Conservation (phyloP, 1,140 invertebrate species). For the Colletes latitarsis region DNA sequence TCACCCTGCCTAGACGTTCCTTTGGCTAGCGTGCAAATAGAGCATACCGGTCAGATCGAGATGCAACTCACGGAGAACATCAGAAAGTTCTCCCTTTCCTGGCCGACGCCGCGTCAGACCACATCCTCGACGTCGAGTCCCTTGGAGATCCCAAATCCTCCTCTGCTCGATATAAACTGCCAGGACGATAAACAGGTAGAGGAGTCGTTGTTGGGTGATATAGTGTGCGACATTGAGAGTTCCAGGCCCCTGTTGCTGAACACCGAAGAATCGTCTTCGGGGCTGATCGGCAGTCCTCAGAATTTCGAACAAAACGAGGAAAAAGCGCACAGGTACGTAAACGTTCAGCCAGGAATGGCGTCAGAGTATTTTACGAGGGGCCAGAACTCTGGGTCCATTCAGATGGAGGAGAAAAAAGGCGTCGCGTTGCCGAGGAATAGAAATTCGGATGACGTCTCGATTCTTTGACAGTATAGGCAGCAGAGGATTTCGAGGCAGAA, state of each 20-base stretch:
- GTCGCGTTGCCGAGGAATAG: slow-evolving; percentile 43
- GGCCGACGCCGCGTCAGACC: slow-evolving; percentile 48
- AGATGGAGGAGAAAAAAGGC: slow-evolving; percentile 50
- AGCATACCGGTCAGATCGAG: slow-evolving; percentile 83
- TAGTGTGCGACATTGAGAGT: slow-evolving; percentile 55
- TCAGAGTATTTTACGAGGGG: not conserved
- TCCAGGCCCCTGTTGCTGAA: slow-evolving; percentile 56
- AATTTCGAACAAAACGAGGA: slow-evolving; percentile 38
- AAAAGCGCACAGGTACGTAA: slow-evolving; percentile 59
- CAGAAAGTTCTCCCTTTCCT: slow-evolving; percentile 76
- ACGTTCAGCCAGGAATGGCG: slow-evolving; percentile 58
- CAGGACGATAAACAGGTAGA: slow-evolving; percentile 48
- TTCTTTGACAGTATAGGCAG: slow-evolving; percentile 55
- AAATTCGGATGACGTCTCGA: slow-evolving; percentile 54
- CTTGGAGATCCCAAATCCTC: slow-evolving; percentile 35
- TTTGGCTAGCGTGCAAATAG: slow-evolving; percentile 86
- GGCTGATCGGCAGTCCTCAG: not conserved
- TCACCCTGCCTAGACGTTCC: slow-evolving; percentile 91
- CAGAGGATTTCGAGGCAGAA: slow-evolving; percentile 42
- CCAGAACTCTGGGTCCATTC: slow-evolving; percentile 31
- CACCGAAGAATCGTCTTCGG: not conserved
- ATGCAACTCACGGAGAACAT: slow-evolving; percentile 77
- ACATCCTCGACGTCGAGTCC: slow-evolving; percentile 17
- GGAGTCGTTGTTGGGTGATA: slow-evolving; percentile 24
- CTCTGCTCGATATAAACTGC: slow-evolving; percentile 64